These are phyloP conservation scores for Nesometra sesokonis DNA, from an alignment of 35 echinoderm and acorn worm species.

Conservation along the genomic window DNA sequence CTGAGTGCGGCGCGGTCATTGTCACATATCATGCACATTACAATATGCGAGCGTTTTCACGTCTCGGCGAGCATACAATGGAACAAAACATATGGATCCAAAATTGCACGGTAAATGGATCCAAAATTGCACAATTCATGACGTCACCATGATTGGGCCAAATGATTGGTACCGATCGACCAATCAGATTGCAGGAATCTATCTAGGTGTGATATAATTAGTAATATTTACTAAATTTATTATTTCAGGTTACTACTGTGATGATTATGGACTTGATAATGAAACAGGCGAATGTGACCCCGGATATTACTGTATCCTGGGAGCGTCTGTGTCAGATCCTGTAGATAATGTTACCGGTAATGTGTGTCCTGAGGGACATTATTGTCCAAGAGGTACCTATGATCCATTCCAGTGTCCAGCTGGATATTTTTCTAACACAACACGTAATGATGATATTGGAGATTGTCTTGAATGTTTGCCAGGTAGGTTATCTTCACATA, in stretches of 20 bases:
- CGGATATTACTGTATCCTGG: slow-evolving; percentile 71
- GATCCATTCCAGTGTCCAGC: slow-evolving; percentile 65
- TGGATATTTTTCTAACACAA: slow-evolving; percentile 74
- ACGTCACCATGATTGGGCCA: no score
- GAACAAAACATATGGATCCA: no score
- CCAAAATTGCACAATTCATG: no score
- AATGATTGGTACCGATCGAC: no score
- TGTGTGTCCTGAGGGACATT: slow-evolving; percentile 63
- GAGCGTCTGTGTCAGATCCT: slow-evolving; percentile 49
- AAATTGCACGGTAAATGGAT: no score
- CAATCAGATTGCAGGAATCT: no score
- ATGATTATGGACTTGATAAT: slow-evolving; percentile 42
- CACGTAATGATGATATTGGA: slow-evolving; percentile 40
- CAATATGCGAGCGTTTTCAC: no score
- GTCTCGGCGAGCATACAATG: no score
- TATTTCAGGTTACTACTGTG: slow-evolving; percentile 72
- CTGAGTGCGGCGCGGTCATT: no score
- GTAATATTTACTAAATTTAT: no score
- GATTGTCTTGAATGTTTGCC: slow-evolving; percentile 77
- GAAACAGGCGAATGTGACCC: slow-evolving; percentile 66
- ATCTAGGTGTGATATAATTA: no score
- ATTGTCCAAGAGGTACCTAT: slow-evolving; percentile 63
- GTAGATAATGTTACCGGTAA: slow-evolving; percentile 55
- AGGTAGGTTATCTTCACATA: slow-evolving; percentile 22
- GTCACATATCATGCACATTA: no score